phyloP scores from a whole-genome alignment of 2,888 invertebrate genomes.

The Nebria salina region DNA sequence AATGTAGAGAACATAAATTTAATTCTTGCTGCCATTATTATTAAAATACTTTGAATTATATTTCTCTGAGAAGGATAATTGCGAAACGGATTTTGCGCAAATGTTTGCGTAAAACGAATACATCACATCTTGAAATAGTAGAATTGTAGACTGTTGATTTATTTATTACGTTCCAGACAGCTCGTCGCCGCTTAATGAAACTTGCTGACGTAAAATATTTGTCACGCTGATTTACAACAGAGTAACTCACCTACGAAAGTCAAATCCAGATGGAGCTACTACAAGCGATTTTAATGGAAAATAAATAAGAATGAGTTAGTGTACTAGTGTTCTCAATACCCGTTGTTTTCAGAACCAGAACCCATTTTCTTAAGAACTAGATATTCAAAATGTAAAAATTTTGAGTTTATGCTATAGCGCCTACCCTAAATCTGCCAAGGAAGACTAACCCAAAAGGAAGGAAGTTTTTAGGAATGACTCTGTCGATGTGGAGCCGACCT shows the following conservation, averaged over 20 bases:
- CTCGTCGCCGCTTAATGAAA: background rate
- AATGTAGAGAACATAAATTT: slow-evolving; percentile 21
- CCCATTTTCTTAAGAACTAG: too few relatives aligned
- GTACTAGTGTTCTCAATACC: too few relatives aligned
- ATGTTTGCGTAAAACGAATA: background rate
- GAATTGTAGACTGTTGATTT: background rate
- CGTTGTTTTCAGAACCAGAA: too few relatives aligned
- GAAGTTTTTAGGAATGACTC: too few relatives aligned
- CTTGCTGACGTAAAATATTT: background rate
- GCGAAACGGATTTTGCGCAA: background rate
- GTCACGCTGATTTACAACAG: background rate
- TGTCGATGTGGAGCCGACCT: too few relatives aligned
- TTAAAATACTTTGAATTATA: background rate
- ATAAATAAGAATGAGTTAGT: background rate
- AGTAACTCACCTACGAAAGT: background rate
- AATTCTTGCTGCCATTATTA: background rate
- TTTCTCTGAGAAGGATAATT: background rate
- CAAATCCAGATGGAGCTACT: background rate
- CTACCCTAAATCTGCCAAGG: too few relatives aligned
- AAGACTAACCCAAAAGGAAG: too few relatives aligned
- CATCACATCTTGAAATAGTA: background rate
- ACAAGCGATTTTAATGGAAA: background rate
- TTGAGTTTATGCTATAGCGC: too few relatives aligned
- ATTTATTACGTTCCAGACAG: background rate
- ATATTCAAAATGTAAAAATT: too few relatives aligned